phyloP scores from a whole-genome alignment of 2,113 vertebrate species.

The Morone saxatilis region DNA sequence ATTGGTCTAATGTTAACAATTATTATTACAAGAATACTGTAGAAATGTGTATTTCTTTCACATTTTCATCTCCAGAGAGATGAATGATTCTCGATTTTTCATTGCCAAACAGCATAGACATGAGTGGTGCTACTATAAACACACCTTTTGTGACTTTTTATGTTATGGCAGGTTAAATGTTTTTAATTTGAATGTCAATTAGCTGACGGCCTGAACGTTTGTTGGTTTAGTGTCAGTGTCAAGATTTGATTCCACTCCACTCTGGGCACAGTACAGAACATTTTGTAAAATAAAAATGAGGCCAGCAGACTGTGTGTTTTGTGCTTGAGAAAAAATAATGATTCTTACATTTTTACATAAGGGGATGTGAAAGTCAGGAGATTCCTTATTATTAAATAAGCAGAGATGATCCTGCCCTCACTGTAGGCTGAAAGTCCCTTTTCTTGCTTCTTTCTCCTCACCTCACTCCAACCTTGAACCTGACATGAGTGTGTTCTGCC shows the following conservation, averaged over 20 bases:
- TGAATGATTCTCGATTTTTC: neutral
- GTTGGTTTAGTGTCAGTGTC: neutral
- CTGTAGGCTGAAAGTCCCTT: neutral
- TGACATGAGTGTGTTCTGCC: slow-evolving; percentile 27
- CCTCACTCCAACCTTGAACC: slow-evolving; percentile 63
- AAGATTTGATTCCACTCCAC: neutral
- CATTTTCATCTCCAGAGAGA: neutral
- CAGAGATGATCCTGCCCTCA: neutral
- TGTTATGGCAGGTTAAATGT: no score
- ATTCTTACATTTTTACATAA: neutral
- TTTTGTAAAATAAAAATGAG: neutral
- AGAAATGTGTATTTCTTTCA: neutral
- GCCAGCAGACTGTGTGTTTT: neutral
- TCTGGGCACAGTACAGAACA: neutral
- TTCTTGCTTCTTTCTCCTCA: neutral
- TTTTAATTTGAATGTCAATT: no score
- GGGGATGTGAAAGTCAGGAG: neutral
- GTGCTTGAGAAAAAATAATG: neutral
- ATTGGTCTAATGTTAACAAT: neutral
- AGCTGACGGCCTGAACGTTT: neutral
- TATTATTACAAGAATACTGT: no score
- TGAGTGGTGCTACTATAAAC: neutral
- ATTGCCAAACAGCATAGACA: neutral
- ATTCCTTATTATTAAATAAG: neutral
- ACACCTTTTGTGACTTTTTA: neutral